Evolutionary conservation across 2,113 vertebrate species (phyloP).

Genomic region (Nothoprocta pentlandii): DNA sequence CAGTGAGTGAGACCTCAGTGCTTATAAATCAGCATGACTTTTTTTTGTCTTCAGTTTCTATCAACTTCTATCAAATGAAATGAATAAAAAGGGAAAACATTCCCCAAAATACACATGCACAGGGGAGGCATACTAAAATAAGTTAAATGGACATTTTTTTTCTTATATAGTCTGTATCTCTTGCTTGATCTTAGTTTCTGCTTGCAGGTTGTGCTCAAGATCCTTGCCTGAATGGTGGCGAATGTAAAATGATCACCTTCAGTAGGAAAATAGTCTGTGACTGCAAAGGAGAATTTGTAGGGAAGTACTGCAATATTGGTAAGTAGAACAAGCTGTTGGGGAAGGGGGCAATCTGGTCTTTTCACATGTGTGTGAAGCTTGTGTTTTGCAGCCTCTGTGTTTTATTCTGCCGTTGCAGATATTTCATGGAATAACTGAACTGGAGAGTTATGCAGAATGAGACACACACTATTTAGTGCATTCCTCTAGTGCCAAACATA

Average conservation of each 20-base stretch:
- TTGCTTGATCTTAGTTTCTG: not conserved
- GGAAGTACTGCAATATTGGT: slow-evolving; percentile 88
- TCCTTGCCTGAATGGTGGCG: slow-evolving; percentile 86
- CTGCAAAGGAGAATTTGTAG: slow-evolving; percentile 80
- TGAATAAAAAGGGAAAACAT: not conserved
- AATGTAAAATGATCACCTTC: slow-evolving; percentile 82
- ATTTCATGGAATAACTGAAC: not conserved
- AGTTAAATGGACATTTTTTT: not conserved
- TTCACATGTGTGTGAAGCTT: not conserved
- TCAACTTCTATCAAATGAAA: not conserved
- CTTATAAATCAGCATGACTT: not conserved
- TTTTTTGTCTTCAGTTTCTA: not conserved
- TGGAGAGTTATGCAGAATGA: not conserved
- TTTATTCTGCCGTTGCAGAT: not conserved
- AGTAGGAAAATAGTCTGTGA: slow-evolving; percentile 81
- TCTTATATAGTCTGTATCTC: not conserved
- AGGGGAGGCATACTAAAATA: not conserved
- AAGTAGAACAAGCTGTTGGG: slow-evolving; percentile 56
- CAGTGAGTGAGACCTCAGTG: not conserved
- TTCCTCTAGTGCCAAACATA: not conserved
- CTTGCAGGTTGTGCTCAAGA: slow-evolving; percentile 82
- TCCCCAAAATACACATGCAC: not conserved
- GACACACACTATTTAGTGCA: not conserved
- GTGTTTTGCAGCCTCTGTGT: not conserved
- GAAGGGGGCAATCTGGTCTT: not conserved